Percentiles rank a stretch among this genome's conserved stretches.
Evolutionary conservation across 2,888 invertebrate species (phyloP).

Genomic region (Dryadula phaetusa): DNA sequence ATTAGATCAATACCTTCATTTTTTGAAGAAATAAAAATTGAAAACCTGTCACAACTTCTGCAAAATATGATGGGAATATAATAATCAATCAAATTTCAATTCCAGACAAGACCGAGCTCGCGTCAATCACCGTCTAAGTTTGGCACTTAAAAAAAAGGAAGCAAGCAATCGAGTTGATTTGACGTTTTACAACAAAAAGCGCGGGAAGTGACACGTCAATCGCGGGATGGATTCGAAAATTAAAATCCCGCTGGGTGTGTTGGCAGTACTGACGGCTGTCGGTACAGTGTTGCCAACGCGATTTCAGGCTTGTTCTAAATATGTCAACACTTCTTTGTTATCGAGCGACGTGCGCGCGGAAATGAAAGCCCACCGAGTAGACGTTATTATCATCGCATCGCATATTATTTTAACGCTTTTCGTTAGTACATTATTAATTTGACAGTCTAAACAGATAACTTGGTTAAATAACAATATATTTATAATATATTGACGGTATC

Average conservation of each 20-base stretch:
- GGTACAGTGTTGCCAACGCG: conserved; percentile 62
- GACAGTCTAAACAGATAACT: conserved; percentile 18
- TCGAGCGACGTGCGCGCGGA: conserved; percentile 78
- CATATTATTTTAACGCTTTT: conserved; percentile 67
- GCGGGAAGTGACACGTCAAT: conserved; percentile 63
- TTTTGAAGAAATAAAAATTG: conserved; percentile 19
- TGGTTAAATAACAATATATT: conserved; percentile 3
- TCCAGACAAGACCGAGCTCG: conserved; percentile 57
- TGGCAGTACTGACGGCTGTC: conserved; percentile 77
- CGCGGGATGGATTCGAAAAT: conserved; percentile 80
- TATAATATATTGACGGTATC: background rate
- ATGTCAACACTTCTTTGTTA: conserved; percentile 83
- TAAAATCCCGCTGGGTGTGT: conserved; percentile 77
- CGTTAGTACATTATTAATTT: conserved; percentile 25
- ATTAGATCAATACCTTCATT: background rate
- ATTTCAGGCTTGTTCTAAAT: conserved; percentile 85
- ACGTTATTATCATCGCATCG: conserved; percentile 73
- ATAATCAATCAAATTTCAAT: conserved; percentile 69
- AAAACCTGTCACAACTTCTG: conserved; percentile 61
- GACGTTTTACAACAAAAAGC: conserved; percentile 70
- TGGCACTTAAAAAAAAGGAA: conserved; percentile 74
- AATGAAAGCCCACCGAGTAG: conserved; percentile 81
- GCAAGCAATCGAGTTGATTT: conserved; percentile 72
- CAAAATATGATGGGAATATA: conserved; percentile 44
- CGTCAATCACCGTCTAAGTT: conserved; percentile 69